Evolutionary conservation across 2,113 vertebrate genomes (phyloP).

Genomic region (Paralichthys olivaceus): DNA sequence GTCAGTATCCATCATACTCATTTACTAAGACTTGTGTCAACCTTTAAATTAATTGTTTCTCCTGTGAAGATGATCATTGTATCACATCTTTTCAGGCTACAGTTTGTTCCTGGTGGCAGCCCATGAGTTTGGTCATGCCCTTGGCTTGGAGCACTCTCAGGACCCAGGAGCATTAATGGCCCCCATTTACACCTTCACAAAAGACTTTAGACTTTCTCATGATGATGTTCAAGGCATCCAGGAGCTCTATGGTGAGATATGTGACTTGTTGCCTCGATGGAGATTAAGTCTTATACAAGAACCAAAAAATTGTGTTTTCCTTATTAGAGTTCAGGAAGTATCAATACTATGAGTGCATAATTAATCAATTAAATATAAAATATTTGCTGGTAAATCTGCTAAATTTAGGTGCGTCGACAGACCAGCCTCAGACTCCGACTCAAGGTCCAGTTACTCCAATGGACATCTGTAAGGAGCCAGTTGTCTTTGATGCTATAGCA

Average conservation of each 20-base stretch:
- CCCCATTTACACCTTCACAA: conserved; percentile 95
- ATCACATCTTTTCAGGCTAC: conserved; percentile 85
- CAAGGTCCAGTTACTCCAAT: conserved; percentile 92
- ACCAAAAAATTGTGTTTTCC: neutral
- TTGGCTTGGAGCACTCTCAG: conserved; percentile 96
- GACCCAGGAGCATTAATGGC: conserved; percentile 97
- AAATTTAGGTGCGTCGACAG: conserved; percentile 83
- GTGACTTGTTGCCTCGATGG: neutral
- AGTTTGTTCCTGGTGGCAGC: conserved; percentile 98
- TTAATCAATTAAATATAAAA: neutral
- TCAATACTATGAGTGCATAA: neutral
- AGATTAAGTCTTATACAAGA: neutral
- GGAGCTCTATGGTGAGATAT: conserved; percentile 91
- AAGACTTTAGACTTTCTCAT: conserved; percentile 92
- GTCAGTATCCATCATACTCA: neutral
- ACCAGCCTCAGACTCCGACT: conserved; percentile 88
- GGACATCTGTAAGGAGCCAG: conserved; percentile 90
- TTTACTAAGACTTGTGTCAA: no score
- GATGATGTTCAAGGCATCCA: conserved; percentile 96
- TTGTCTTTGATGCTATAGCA: conserved; percentile 92
- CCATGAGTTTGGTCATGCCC: conserved; percentile 97
- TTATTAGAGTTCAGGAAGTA: neutral
- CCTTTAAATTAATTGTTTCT: neutral
- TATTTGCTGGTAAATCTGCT: conserved; percentile 20
- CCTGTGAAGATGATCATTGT: neutral